phyloP scores from a whole-genome alignment of 2,113 vertebrate species.

The Festucalex cinctus region DNA sequence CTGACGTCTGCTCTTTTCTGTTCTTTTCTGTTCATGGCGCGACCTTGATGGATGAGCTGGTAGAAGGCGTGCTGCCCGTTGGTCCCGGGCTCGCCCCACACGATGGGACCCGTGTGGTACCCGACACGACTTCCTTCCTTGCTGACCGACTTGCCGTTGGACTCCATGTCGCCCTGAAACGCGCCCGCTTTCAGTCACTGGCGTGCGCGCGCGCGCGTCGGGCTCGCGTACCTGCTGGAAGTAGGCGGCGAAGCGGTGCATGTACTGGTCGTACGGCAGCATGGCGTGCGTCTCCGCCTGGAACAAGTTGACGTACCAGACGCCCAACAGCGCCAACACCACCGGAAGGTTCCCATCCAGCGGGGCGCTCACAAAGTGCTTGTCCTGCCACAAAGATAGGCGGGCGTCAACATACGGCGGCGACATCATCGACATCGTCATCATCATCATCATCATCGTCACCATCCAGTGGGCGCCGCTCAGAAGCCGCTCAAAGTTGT shows the following conservation, averaged over 20 bases:
- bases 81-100: conserved; percentile 97
- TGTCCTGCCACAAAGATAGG: conserved; percentile 71
- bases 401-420: background rate
- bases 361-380: conserved; percentile 80
- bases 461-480: conserved; percentile 98
- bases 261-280: conserved; percentile 94
- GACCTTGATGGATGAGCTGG: conserved; percentile 98
- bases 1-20: background rate
- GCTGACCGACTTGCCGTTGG: conserved; percentile 93
- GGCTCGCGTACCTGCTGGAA: conserved; percentile 85
- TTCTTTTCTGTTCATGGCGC: background rate
- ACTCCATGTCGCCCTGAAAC: conserved; percentile 94
- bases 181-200: background rate
- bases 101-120: conserved; percentile 90
- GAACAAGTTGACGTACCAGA: conserved; percentile 94
- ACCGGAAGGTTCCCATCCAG: conserved; percentile 83
- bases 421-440: background rate
- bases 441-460: conserved; percentile 55
- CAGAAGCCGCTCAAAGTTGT: conserved; percentile 88
- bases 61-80: conserved; percentile 98
- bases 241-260: conserved; percentile 93
- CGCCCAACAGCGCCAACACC: conserved; percentile 82
- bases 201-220: too few species aligned
- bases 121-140: conserved; percentile 81
- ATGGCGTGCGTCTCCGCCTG: conserved; percentile 87